Conservation (phyloP, 2,888 invertebrate genomes). For the Morpho achilles region DNA sequence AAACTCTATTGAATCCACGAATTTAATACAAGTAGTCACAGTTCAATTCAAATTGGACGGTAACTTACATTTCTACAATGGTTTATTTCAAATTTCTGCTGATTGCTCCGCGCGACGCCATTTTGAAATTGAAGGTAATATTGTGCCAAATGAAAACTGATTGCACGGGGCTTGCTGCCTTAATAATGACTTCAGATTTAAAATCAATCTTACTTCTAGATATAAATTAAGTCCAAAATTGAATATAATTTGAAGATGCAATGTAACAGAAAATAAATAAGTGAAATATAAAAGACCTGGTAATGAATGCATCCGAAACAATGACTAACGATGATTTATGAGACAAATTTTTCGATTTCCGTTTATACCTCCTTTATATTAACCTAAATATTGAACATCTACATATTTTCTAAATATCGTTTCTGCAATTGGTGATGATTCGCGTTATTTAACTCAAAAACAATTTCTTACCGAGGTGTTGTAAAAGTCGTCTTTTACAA, state of each 20-base stretch:
- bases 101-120: slow-evolving; percentile 44
- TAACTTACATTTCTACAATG: slow-evolving; percentile 38
- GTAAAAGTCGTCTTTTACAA: no score
- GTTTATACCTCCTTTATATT: no score
- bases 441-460: no score
- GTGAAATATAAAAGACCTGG: slow-evolving; percentile 27
- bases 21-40: slow-evolving; percentile 23
- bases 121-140: slow-evolving; percentile 51
- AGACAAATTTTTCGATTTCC: slow-evolving; percentile 3
- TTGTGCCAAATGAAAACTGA: slow-evolving; percentile 43
- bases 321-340: slow-evolving; percentile 34
- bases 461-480: no score
- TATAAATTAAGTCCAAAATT: slow-evolving; percentile 17
- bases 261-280: slow-evolving; percentile 21
- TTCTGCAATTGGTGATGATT: no score
- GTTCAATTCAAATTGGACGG: slow-evolving; percentile 36
- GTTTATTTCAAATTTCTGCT: slow-evolving; percentile 53
- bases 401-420: no score
- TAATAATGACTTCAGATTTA: slow-evolving; percentile 19
- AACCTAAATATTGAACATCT: no score
- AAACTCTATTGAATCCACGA: slow-evolving; percentile 9
- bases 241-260: slow-evolving; percentile 16
- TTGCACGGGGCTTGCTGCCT: slow-evolving; percentile 33
- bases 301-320: slow-evolving; percentile 31
- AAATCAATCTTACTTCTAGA: slow-evolving; percentile 18